phyloP scores from a whole-genome alignment of 2,113 vertebrate genomes.

The Neodontobutis hainanensis region DNA sequence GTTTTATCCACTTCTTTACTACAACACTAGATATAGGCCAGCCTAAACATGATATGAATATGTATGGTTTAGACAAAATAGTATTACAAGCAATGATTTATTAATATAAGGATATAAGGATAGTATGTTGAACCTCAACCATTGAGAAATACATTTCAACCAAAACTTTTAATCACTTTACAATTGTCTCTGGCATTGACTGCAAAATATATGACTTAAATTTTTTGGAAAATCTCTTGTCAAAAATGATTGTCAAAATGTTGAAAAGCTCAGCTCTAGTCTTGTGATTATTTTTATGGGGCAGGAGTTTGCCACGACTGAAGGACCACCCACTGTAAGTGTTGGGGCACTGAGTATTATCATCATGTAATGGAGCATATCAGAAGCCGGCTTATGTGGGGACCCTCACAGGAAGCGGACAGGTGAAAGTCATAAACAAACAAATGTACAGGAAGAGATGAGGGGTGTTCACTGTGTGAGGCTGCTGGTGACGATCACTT shows the following conservation, averaged over 20 bases:
- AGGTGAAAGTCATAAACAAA: conserved; percentile 75
- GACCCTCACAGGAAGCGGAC: conserved; percentile 69
- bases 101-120: too few relatives aligned
- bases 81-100: too few relatives aligned
- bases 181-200: too few relatives aligned
- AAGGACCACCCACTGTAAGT: conserved; percentile 69
- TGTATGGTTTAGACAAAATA: too few relatives aligned
- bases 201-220: too few relatives aligned
- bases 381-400: conserved; percentile 50
- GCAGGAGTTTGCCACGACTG: not conserved
- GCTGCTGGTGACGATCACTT: conserved; percentile 34
- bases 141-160: too few relatives aligned
- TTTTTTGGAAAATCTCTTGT: too few relatives aligned
- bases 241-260: not conserved
- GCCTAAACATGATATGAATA: too few relatives aligned
- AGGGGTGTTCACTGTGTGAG: conserved; percentile 40
- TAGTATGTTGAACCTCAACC: too few relatives aligned
- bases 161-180: too few relatives aligned
- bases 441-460: conserved; percentile 40
- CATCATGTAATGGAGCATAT: conserved; percentile 74
- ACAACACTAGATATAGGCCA: too few relatives aligned
- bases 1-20: too few relatives aligned
- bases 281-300: not conserved
- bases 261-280: not conserved
- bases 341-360: conserved; percentile 28